phyloP scores from a whole-genome alignment of 1,140 invertebrate species.

The Drosophila teissieri region DNA sequence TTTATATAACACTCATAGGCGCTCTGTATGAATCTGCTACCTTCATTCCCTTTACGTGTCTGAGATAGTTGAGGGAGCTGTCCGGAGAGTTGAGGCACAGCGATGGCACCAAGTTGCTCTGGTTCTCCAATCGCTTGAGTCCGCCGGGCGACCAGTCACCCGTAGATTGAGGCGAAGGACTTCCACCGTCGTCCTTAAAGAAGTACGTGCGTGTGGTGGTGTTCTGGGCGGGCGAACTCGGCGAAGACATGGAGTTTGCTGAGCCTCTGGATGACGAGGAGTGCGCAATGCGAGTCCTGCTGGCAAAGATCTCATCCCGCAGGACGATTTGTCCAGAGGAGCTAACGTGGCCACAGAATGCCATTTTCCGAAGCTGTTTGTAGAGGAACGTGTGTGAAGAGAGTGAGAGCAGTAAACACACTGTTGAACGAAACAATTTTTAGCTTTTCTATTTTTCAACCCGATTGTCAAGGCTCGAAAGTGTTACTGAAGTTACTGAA shows the following conservation, averaged over 20 bases:
- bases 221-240: neutral
- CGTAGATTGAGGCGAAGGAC: neutral
- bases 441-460: slow-evolving; percentile 8
- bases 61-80: slow-evolving; percentile 30
- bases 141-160: slow-evolving; percentile 28
- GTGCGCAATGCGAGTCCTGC: neutral
- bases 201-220: slow-evolving; percentile 4
- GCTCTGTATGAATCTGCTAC: neutral
- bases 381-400: neutral
- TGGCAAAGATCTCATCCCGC: slow-evolving; percentile 33
- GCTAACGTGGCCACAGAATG: slow-evolving; percentile 33
- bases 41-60: slow-evolving; percentile 27
- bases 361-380: slow-evolving; percentile 24
- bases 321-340: slow-evolving; percentile 23
- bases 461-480: slow-evolving; percentile 9
- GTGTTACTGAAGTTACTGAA: slow-evolving; percentile 12
- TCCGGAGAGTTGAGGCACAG: slow-evolving; percentile 25
- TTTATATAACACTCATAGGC: too few species aligned
- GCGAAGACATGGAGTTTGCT: slow-evolving; percentile 1
- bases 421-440: slow-evolving; percentile 22
- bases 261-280: slow-evolving; percentile 1
- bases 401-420: neutral
- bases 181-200: neutral
- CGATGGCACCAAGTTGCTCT: slow-evolving; percentile 31
- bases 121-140: slow-evolving; percentile 9